Base-by-base conservation (phyloP, 1,140 invertebrate species). In the Lerema accius region DNA sequence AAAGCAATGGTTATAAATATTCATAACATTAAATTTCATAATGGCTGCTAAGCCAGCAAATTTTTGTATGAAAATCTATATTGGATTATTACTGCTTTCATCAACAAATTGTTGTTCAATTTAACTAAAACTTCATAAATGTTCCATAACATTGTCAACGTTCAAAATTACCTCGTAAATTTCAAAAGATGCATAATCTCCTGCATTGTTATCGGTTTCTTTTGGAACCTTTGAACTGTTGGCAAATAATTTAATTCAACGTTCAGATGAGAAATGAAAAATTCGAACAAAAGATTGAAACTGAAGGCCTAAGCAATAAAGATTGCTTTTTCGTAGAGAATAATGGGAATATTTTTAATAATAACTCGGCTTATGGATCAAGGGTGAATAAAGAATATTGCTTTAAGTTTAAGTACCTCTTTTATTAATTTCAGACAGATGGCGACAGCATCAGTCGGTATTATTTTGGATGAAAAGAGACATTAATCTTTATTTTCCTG, bases 311-410 rank as follows among this genome's bases (percentile, higher is more conserved):
- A 55, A 28, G 51, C 39, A 55, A 55, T 55, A 55, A 55, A 55
- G 51, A 43, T 55, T 55, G 39, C 51, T 55, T 56, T 55, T 56
- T 56, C 40, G 23, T 56, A 45, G 40, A 45, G 53, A 32, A 58
- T 58, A 58, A 58, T 46, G 43, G 42, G 28, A 35, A 58, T 58
- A 46, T 58, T 58, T 56, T 58, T 58, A 58, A 58, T 56, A 56
- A 56, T 58, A 58, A 58, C 40, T 42, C 40, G 15, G 40, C 40
- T 56, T 56, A 45, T 35, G 40, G 40, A 56, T 28, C 53, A 45
- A 17, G 53, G 53, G 53, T 28, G 40, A 28, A 56, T 32, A 28
- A 56, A 56, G 11, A 56, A 45, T 55, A 28, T 0, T 45, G 53
- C 13, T 40, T 45, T 43, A 56, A 14, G 4, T 49, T 49, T 49